These are phyloP conservation scores for Oryzias dopingdopingensis DNA, from an alignment of 2,797 vertebrate species.

Conservation along the genomic window DNA sequence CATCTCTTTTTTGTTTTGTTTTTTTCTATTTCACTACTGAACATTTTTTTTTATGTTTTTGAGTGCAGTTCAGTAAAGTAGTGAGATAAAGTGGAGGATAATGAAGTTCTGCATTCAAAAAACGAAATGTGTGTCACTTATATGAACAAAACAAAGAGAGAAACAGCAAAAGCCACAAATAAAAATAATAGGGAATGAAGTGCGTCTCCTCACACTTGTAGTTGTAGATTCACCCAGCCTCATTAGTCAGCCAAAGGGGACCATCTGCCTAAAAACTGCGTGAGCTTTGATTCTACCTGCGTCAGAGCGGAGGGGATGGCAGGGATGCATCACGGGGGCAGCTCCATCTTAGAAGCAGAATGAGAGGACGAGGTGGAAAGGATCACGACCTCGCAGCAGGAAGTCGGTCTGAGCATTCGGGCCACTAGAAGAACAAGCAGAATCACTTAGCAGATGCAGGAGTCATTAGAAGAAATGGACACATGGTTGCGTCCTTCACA, in stretches of 20 bases:
- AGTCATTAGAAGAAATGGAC: conserved; percentile 51
- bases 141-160: conserved; percentile 3
- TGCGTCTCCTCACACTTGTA: conserved; percentile 8
- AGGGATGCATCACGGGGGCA: conserved; percentile 2
- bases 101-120: conserved; percentile 14
- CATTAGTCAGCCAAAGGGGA: conserved; percentile 47
- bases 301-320: conserved; percentile 9
- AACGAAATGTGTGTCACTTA: conserved; percentile 5
- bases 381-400: conserved; percentile 12
- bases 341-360: conserved; percentile 11
- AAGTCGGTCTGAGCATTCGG: conserved; percentile 23
- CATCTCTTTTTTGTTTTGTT: conserved; percentile 39
- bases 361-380: conserved; percentile 11
- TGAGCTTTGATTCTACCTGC: conserved; percentile 19
- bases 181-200: conserved; percentile 6
- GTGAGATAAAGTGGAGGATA: conserved; percentile 15
- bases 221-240: conserved; percentile 27
- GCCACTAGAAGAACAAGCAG: conserved; percentile 35
- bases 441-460: conserved; percentile 47
- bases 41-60: no score
- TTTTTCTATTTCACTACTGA: no score
- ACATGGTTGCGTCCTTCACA: conserved; percentile 54
- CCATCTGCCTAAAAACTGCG: conserved; percentile 43
- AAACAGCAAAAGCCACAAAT: conserved; percentile 1
- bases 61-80: not conserved